Evolutionary conservation across 1,140 invertebrate genomes (phyloP).

Genomic region (Aphelenchoides avenae): DNA sequence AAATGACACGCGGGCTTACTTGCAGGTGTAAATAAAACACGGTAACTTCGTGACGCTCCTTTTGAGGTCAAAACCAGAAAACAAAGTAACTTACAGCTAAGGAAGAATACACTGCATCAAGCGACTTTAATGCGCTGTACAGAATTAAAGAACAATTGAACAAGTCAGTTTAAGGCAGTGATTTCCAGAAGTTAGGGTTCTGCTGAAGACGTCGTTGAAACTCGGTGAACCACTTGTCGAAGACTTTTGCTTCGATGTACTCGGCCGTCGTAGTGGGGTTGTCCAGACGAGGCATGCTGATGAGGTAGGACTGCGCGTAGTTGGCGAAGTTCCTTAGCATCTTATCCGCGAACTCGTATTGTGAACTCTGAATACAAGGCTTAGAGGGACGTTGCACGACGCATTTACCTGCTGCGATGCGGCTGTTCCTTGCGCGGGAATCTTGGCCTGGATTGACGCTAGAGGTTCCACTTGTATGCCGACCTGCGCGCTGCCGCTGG

Average conservation of each 20-base stretch:
- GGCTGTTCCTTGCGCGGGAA: constrained; percentile 21
- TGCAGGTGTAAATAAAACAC: no score
- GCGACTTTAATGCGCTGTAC: no score
- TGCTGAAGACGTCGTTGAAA: constrained; percentile 34
- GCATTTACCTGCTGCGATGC: constrained; percentile 24
- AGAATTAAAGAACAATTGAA: constrained; percentile 5
- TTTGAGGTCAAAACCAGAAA: no score
- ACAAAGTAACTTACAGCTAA: no score
- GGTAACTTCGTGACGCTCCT: no score
- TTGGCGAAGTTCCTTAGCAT: constrained; percentile 44
- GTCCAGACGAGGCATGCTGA: constrained; percentile 18
- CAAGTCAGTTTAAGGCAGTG: constrained; percentile 9
- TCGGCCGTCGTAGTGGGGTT: constrained; percentile 15
- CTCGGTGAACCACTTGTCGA: constrained; percentile 37
- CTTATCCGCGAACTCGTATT: constrained; percentile 34
- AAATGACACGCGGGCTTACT: no score
- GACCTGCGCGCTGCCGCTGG: constrained; percentile 21
- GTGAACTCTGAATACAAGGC: constrained; percentile 17
- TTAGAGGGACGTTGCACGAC: constrained; percentile 22
- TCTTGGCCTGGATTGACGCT: constrained; percentile 8
- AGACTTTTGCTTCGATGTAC: constrained; percentile 28
- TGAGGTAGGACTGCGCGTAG: constrained; percentile 33
- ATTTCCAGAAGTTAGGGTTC: constrained; percentile 42
- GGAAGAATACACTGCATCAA: no score
- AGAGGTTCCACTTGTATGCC: constrained; percentile 33